These are phyloP conservation scores for Drosophila leontia DNA, from an alignment of 1,140 invertebrate species.

Conservation along the genomic window DNA sequence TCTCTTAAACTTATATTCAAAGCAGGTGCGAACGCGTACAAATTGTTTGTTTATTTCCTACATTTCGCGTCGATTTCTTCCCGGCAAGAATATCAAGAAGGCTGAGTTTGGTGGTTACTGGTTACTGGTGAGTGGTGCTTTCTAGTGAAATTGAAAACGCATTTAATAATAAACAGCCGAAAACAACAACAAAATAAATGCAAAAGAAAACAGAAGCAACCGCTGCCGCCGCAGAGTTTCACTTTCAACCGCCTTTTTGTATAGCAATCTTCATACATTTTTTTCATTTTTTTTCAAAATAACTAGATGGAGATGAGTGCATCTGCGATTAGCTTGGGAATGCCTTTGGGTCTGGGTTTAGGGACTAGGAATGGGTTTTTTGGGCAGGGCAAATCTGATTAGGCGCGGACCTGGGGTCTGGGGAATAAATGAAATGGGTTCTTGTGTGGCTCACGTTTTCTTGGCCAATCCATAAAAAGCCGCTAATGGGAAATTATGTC, in stretches of 20 bases:
- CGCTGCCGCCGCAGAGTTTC: constrained; percentile 59
- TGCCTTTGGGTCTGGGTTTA: constrained; percentile 14
- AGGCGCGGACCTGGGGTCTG: not conserved
- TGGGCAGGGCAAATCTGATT: constrained; percentile 37
- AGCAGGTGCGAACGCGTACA: constrained; percentile 26
- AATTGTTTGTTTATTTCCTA: constrained; percentile 62
- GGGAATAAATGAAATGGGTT: constrained; percentile 1
- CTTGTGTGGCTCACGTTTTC: constrained; percentile 53
- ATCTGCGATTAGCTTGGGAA: constrained; percentile 52
- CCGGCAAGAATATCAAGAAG: constrained; percentile 73
- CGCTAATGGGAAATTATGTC: constrained; percentile 67
- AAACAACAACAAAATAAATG: constrained; percentile 17
- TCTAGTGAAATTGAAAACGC: constrained; percentile 81
- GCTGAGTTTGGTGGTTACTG: not conserved
- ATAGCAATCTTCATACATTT: constrained; percentile 1
- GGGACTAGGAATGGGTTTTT: not conserved
- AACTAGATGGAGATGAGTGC: constrained; percentile 36
- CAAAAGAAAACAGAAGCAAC: constrained; percentile 34
- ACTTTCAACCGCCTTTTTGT: constrained; percentile 56
- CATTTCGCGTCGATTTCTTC: constrained; percentile 64
- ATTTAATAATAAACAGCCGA: constrained; percentile 58
- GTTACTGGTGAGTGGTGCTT: constrained; percentile 42
- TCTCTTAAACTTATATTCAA: constrained; percentile 18
- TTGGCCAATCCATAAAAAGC: constrained; percentile 59
- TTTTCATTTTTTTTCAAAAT: constrained; percentile 12